Evolutionary conservation across 2,888 invertebrate genomes (phyloP), one percentile per base, ranked within the genome.

Genomic region (Nomada ruficornis): DNA sequence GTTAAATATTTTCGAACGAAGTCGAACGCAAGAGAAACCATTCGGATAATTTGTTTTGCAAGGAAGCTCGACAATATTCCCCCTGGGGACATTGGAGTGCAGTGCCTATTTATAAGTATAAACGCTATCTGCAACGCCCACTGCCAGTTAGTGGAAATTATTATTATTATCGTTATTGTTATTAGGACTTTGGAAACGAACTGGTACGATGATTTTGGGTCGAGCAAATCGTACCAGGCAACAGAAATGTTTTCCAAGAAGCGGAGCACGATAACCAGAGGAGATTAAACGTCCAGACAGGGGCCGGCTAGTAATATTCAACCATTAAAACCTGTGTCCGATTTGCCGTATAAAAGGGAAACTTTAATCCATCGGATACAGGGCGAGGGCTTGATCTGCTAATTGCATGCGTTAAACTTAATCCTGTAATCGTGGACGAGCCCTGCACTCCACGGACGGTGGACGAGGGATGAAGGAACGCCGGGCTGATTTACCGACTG

Each of bases 401-500:
- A 84, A 89, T 87, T 84, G 77, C 50, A 62, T 44, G 84, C 83
- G 82, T 86, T 83, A 84, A 64, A 76, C 69, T 80, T 82, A 81
- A 84, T 82, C 74, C 60, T 11, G 64, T 11, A 62, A 59, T 67
- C 47, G 67, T 60, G 65, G 42, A 20, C 52, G 42, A 57, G 52
- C 29, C 29, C 63, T 23, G 59, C 36, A 26, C 62, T 18, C 29
- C 15, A 13, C 52, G 64, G 23, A 62, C 20, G 65, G 15, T 15
- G 65, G 42, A 18, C 54, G 72, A 47, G 44, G 68, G 67, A 57
- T 23, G 57, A 60, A 74, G 77, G 77, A 79, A 60, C 54, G 76
- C 63, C 76, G 71, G 78, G 87, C 84, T 89, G 89, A 89, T 90
- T 89, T 87, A 88, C 81, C 84, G 82, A 79, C 84, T 75, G 81